Evolutionary conservation across 2,888 invertebrate genomes (phyloP).

Genomic region (Andrena bicolor): DNA sequence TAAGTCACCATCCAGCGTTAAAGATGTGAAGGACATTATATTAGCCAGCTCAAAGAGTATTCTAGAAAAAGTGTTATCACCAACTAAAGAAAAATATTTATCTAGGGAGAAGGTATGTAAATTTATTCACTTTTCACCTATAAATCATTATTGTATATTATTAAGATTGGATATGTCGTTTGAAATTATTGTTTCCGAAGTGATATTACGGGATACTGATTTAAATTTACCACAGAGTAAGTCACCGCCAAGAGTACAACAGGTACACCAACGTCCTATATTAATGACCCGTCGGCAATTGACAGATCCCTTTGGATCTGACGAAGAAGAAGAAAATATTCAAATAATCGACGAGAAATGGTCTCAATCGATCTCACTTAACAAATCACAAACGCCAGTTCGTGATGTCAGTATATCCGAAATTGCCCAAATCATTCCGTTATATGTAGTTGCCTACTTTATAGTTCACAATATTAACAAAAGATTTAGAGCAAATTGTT

Average conservation of each 20-base stretch:
- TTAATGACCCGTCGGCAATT: conserved; percentile 95
- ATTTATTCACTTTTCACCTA: neutral
- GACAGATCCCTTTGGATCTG: conserved; percentile 96
- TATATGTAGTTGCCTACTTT: conserved; percentile 48
- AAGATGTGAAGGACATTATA: conserved; percentile 90
- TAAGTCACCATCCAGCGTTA: conserved; percentile 88
- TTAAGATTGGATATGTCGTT: conserved; percentile 11
- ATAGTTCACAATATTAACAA: conserved; percentile 62
- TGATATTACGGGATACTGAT: conserved; percentile 49
- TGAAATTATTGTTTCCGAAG: conserved; percentile 16
- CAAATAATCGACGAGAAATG: conserved; percentile 82
- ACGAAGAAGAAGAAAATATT: conserved; percentile 88
- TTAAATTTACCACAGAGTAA: conserved; percentile 81
- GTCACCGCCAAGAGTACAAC: conserved; percentile 82
- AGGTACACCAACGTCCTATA: conserved; percentile 82
- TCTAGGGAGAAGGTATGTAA: conserved; percentile 84
- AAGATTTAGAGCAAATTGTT: conserved; percentile 3
- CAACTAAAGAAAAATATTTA: conserved; percentile 89
- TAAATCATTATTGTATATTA: conserved; percentile 8
- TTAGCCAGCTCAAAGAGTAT: conserved; percentile 90
- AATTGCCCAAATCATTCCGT: conserved; percentile 41
- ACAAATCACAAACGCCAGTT: conserved; percentile 81
- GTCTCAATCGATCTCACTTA: conserved; percentile 81
- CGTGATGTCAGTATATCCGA: conserved; percentile 83
- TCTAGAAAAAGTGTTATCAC: conserved; percentile 91